Base-by-base conservation (phyloP, 2,797 vertebrate species). In the Parauchenoglanis ngamensis region DNA sequence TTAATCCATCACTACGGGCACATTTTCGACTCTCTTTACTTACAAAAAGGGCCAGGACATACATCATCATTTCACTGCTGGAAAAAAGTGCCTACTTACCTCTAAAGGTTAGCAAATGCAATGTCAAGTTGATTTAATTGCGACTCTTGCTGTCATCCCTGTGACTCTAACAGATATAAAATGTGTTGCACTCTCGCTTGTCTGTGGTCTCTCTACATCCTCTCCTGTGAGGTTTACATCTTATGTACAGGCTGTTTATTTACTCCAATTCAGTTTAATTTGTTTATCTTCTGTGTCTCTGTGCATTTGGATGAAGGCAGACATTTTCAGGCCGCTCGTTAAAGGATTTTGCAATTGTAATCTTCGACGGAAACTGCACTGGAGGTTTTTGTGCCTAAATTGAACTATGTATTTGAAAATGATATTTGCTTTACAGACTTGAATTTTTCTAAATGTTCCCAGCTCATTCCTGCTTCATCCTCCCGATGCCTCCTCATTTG, bases 1-100 rank as follows among this genome's bases (percentile, higher is more conserved):
- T 91, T 91, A 94, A 94, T 94, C 94, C 93, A 92, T 94, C 91
- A 94, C 93, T 94, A 63, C 85, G 46, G 92, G 94, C 89, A 88
- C 91, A 65, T 91, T 94, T 94, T 90, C 86, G 90, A 93, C 88
- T 87, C 85, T 89, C 77, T 92, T 87, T 75, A 86, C 87, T 86
- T 86, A 91, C 86, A 86, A 85, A 90, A 82, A 88, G 49, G 84
- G 80, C 83, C 49, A 59, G 79, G 52, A 88, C 92, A 91, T 94
- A 87, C 89, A 89, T 93, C 88, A 94, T 90, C 75, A 75, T 94
- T 92, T 90, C 78, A 91, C 89, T 91, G 10, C 59, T 88, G 87
- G 61, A 90, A 90, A 87, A 87, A 88, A 54, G 68, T 89, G 89
- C 92, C 88, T 86, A 76, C 87, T 91, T 88, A 84, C 86, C 91